Conservation (phyloP, 2,797 vertebrate genomes). For the Cyprinella venusta region DNA sequence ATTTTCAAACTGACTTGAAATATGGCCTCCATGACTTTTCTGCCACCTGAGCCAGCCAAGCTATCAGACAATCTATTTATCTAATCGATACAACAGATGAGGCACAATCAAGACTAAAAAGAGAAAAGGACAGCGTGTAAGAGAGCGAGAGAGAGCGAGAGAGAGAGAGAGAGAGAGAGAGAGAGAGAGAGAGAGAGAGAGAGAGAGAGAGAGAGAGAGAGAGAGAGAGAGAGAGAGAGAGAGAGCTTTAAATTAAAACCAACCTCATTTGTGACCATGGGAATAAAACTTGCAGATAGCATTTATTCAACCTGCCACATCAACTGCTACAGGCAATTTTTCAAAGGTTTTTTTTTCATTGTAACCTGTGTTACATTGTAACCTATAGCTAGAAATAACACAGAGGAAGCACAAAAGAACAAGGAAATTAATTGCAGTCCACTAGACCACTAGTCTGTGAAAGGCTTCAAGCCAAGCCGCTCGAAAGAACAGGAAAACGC, state of each 20-base stretch:
- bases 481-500: background rate
- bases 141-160: background rate
- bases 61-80: slow-evolving; percentile 14
- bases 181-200: background rate
- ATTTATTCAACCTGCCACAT: background rate
- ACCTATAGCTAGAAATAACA: slow-evolving; percentile 10
- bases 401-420: slow-evolving; percentile 10
- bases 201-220: background rate
- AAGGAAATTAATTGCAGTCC: background rate
- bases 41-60: slow-evolving; percentile 16
- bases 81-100: slow-evolving; percentile 30
- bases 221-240: background rate
- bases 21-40: background rate
- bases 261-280: background rate
- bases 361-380: background rate
- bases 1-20: background rate
- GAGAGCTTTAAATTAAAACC: background rate
- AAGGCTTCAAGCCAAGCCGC: background rate
- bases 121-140: background rate
- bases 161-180: background rate
- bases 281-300: slow-evolving; percentile 3
- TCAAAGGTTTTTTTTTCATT: background rate
- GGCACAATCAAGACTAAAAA: slow-evolving; percentile 3
- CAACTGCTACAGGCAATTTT: background rate
- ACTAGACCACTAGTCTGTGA: background rate